Percentiles rank a stretch among this genome's conserved stretches.
These are phyloP conservation scores for Castor canadensis DNA, from an alignment of 2,113 vertebrate species.

Conservation along the genomic window DNA sequence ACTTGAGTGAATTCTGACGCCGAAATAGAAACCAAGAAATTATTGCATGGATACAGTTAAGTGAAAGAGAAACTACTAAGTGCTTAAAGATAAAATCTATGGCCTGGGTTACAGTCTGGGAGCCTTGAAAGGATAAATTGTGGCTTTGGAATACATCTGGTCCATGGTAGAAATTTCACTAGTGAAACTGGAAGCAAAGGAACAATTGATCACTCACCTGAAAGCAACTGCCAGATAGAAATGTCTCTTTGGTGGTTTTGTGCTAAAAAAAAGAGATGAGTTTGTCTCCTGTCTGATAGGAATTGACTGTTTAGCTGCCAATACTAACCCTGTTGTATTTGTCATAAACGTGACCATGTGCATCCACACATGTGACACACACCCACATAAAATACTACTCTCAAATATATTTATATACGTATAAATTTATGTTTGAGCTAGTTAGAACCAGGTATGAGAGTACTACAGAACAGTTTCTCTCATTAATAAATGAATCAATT, in stretches of 20 bases:
- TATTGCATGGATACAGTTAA: constrained; percentile 33
- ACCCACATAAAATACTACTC: not conserved
- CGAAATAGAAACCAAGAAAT: constrained; percentile 48
- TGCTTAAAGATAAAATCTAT: not conserved
- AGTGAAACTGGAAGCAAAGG: not conserved
- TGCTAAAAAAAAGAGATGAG: not conserved
- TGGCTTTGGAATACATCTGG: not conserved
- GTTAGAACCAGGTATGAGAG: not conserved
- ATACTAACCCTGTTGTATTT: not conserved
- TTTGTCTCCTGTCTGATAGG: constrained; percentile 34
- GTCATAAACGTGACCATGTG: not conserved
- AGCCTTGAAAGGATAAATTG: not conserved
- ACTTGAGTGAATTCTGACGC: constrained; percentile 55
- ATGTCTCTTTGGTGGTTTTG: constrained; percentile 37
- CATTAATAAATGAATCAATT: not conserved
- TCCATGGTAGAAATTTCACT: not conserved
- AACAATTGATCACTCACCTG: constrained; percentile 48
- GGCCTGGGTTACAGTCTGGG: not conserved
- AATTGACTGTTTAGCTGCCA: constrained; percentile 30
- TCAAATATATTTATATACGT: not conserved
- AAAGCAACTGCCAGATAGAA: constrained; percentile 17
- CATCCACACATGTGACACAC: not conserved
- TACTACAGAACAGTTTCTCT: not conserved
- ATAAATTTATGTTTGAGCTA: not conserved
- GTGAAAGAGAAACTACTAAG: not conserved